Evolutionary conservation across 1,140 invertebrate species (phyloP).

Genomic region (Dreissena rostriformis): DNA sequence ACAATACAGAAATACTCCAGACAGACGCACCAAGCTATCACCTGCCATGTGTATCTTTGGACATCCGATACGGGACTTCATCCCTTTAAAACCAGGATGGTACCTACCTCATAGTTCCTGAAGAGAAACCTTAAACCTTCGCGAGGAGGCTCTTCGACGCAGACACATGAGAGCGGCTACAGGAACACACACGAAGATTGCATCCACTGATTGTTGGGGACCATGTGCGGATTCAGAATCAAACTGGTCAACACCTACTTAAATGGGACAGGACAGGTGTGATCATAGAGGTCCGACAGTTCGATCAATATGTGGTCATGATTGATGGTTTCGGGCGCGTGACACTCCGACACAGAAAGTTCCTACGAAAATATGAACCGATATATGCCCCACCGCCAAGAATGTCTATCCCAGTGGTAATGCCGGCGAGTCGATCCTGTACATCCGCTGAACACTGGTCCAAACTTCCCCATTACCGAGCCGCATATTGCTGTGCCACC

Average conservation of each 20-base stretch:
- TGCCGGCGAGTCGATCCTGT: too few species aligned
- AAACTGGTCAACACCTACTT: slow-evolving; percentile 54
- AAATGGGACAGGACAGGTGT: slow-evolving; percentile 64
- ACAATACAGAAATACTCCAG: slow-evolving; percentile 60
- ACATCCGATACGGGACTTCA: slow-evolving; percentile 52
- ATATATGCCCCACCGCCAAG: slow-evolving; percentile 7
- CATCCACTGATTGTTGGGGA: slow-evolving; percentile 57
- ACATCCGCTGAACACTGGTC: too few species aligned
- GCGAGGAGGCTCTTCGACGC: slow-evolving; percentile 57
- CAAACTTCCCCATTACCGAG: too few species aligned
- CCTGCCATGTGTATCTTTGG: slow-evolving; percentile 38
- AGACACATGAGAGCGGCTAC: slow-evolving; percentile 55
- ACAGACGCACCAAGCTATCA: slow-evolving; percentile 47
- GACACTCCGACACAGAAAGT: slow-evolving; percentile 60
- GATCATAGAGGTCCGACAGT: slow-evolving; percentile 63
- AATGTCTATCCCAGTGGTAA: too few species aligned
- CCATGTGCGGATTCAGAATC: slow-evolving; percentile 60
- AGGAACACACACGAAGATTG: slow-evolving; percentile 58
- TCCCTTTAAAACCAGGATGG: slow-evolving; percentile 54
- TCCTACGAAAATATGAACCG: slow-evolving; percentile 58
- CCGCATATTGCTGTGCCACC: too few species aligned
- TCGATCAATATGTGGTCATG: slow-evolving; percentile 61
- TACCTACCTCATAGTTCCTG: slow-evolving; percentile 62
- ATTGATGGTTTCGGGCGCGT: slow-evolving; percentile 63
- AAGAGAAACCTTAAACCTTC: slow-evolving; percentile 41